Conservation (phyloP, 2,888 invertebrate species). For the Physocephala rufipes region DNA sequence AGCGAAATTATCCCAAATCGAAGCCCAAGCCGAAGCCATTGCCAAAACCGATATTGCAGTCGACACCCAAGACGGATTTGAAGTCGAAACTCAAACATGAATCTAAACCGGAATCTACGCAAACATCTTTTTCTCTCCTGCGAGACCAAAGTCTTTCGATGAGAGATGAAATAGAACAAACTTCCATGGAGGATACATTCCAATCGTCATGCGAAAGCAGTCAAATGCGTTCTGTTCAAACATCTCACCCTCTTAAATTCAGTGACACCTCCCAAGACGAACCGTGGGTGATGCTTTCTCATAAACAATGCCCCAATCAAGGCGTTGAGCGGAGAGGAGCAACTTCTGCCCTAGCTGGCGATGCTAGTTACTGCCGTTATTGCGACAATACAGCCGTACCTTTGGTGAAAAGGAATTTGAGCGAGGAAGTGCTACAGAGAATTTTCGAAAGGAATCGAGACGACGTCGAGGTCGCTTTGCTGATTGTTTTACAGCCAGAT, state of each 20-base stretch:
- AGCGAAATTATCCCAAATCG: background rate
- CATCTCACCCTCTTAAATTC: background rate
- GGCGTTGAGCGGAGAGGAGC: background rate
- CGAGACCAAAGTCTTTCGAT: too few relatives aligned
- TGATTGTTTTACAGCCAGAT: conserved; percentile 47
- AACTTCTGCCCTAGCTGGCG: background rate
- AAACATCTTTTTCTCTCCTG: too few relatives aligned
- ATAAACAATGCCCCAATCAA: background rate
- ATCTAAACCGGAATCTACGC: too few relatives aligned
- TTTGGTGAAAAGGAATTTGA: conserved; percentile 35
- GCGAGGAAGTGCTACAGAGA: conserved; percentile 29
- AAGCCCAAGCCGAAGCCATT: background rate
- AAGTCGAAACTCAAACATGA: too few relatives aligned
- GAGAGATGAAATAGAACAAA: too few relatives aligned
- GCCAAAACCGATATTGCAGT: too few relatives aligned
- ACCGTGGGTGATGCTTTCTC: background rate
- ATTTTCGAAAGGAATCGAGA: conserved; percentile 33
- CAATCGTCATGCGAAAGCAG: background rate
- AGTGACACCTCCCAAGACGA: background rate
- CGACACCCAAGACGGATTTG: too few relatives aligned
- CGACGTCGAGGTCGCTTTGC: conserved; percentile 44
- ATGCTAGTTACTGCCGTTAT: conserved; percentile 42
- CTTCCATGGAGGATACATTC: too few relatives aligned
- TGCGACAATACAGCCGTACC: conserved; percentile 38
- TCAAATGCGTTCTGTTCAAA: background rate